Base-by-base conservation (phyloP, 1,140 invertebrate genomes). In the Neodiprion lecontei region DNA sequence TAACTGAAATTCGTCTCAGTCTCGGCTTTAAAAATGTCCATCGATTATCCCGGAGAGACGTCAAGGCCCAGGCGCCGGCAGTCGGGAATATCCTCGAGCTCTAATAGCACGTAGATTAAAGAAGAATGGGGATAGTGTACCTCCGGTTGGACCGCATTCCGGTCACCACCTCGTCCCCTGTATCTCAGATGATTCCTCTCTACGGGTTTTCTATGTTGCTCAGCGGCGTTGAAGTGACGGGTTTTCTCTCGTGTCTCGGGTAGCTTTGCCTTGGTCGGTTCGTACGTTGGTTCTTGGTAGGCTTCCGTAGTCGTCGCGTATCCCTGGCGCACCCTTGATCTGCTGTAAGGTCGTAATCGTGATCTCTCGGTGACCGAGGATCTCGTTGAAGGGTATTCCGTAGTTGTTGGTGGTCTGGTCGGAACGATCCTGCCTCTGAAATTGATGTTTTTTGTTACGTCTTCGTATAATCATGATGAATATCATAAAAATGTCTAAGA, bases 231-330 rank as follows among this genome's bases (percentile, higher is more conserved):
- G 28, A 40, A 40, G 28, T 40, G 28, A 61, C 9, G 53, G n/a
- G 11, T 61, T 17, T 61, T 87, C 83, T 67, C 74, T 82, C 49
- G 75, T 0, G 84, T 85, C 12, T 81, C 84, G 0, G 82, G 72
- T 21, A 78, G 76, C 75, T 80, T 88, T 3, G 76, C 75, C 74
- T 77, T 85, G 7, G 83, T 84, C 9, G 86, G 82, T 8, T 88
- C 85, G 73, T 88, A 87, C 68, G 77, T 76, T 8, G 82, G 77
- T 17, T 87, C 85, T 8, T 71, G 75, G 69, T 88, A 88, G 48
- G 82, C 79, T 48, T 85, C 84, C 7, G 86, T 87, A 8, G 86
- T 87, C 1, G 78, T 84, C 0, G 84, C 83, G 50, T 78, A 84
- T 72, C 86, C 53, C 78, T 2, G 86, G 86, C 53, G 53, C 11